A percentile compares a stretch with the other conserved stretches of the same genome.
Evolutionary conservation across 2,113 vertebrate species (phyloP).

Genomic region (human): GRCh38 chr14:68047001-68047500

Average conservation of each 20-base stretch:
- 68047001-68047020: background rate
- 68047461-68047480: background rate
- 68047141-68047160: background rate
- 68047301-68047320: background rate
- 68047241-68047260: constrained; percentile 22
- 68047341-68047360: background rate
- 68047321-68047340: background rate
- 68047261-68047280: background rate
- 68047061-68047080: background rate
- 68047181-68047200: background rate
- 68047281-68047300: background rate
- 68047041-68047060: constrained; percentile 23
- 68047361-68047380: background rate
- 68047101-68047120: constrained; percentile 3
- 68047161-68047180: constrained; percentile 27
- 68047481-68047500: background rate
- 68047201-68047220: background rate
- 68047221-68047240: background rate
- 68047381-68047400: background rate
- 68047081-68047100: background rate
- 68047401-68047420: constrained; percentile 5
- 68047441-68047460: constrained; percentile 41
- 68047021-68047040: background rate
- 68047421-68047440: background rate
- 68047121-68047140: background rate